Conservation (phyloP, 2,797 vertebrate genomes). For the Thalassophryne amazonica region DNA sequence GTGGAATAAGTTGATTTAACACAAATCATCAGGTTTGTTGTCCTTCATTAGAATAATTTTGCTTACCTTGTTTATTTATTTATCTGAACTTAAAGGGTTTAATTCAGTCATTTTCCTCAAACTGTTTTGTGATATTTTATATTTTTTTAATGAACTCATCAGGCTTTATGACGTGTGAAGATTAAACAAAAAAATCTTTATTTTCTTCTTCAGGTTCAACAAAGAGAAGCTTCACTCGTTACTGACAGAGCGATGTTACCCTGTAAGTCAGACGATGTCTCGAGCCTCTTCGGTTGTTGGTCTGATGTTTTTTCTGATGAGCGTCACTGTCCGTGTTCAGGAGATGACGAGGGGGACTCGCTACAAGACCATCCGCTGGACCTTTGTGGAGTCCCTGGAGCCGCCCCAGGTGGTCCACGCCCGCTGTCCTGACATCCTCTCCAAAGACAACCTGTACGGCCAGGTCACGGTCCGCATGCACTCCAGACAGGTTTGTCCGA, state of each 20-base stretch:
- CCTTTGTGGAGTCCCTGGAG: constrained; percentile 87
- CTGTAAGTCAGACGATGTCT: constrained; percentile 84
- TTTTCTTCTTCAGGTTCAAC: constrained; percentile 78
- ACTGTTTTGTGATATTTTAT: too few species aligned
- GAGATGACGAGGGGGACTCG: constrained; percentile 92
- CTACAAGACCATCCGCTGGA: constrained; percentile 87
- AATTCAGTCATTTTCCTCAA: too few species aligned
- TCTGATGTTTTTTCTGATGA: too few species aligned
- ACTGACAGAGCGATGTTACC: constrained; percentile 93
- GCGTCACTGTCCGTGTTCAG: constrained; percentile 63
- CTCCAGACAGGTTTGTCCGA: constrained; percentile 77
- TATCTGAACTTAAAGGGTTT: too few species aligned
- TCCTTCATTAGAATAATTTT: too few species aligned
- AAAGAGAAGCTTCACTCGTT: constrained; percentile 87
- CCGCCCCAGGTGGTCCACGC: constrained; percentile 85
- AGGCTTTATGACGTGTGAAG: too few species aligned
- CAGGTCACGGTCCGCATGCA: constrained; percentile 94
- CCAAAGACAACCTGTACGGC: constrained; percentile 84
- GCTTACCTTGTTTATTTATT: too few species aligned
- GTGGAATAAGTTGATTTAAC: too few species aligned
- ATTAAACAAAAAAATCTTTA: not conserved
- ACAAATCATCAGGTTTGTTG: too few species aligned
- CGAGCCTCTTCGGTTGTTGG: too few species aligned
- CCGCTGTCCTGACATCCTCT: constrained; percentile 82
- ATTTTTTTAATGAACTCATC: too few species aligned